Percentiles rank a stretch among this genome's conserved stretches.
phyloP scores from a whole-genome alignment of 2,888 invertebrate genomes.

The Siphlonurus alternatus region DNA sequence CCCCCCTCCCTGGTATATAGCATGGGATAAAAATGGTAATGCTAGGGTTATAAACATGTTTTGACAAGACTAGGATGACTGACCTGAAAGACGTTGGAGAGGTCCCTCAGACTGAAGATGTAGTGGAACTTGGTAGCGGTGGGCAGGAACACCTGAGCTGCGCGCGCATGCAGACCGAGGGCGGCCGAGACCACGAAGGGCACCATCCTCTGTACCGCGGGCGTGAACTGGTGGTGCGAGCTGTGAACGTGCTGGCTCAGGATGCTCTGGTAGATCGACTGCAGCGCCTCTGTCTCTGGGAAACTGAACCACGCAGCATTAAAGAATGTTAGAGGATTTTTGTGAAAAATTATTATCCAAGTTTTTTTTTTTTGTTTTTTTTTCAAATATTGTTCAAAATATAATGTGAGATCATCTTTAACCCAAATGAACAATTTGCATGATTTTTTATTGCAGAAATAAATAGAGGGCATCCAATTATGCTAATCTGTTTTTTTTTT shows the following conservation, averaged over 20 bases:
- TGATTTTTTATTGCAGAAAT: too few species aligned
- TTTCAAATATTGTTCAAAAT: too few species aligned
- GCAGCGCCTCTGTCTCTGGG: conserved; percentile 63
- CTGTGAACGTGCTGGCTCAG: conserved; percentile 54
- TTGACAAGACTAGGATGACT: too few species aligned
- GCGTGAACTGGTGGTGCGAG: conserved; percentile 47
- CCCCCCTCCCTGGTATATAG: too few species aligned
- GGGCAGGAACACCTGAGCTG: conserved; percentile 63
- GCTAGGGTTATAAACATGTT: too few species aligned
- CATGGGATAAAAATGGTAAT: too few species aligned
- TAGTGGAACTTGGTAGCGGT: conserved; percentile 94
- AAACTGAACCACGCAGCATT: conserved; percentile 46
- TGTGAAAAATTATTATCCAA: too few species aligned
- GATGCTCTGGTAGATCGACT: conserved; percentile 71
- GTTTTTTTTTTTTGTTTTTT: too few species aligned
- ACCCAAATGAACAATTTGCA: too few species aligned
- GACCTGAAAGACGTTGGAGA: conserved; percentile 88
- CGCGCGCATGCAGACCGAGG: conserved; percentile 55
- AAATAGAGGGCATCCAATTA: too few species aligned
- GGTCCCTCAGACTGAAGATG: conserved; percentile 77
- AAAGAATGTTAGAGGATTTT: background rate
- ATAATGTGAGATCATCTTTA: background rate
- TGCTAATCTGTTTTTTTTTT: too few species aligned
- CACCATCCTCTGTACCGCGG: conserved; percentile 38
- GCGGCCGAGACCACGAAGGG: conserved; percentile 51